Evolutionary conservation across 1,140 invertebrate species (phyloP).

Genomic region (Centruroides vittatus): DNA sequence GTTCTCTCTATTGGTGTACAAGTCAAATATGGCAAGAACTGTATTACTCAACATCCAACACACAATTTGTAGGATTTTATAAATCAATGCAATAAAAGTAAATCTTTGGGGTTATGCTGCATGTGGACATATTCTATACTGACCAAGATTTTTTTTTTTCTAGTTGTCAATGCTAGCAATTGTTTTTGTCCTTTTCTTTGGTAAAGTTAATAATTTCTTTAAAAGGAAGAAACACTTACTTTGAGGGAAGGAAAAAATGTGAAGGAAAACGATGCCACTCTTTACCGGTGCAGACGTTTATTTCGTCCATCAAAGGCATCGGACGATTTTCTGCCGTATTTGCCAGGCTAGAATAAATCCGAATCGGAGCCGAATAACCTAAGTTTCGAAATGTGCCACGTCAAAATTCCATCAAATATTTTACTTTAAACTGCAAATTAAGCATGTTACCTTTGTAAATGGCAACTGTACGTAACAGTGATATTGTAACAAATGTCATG

Average conservation of each 20-base stretch:
- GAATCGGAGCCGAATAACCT: slow-evolving; percentile 82
- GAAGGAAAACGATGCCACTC: slow-evolving; percentile 96
- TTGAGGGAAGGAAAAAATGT: slow-evolving; percentile 83
- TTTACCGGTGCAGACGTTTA: slow-evolving; percentile 88
- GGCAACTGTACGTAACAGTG: slow-evolving; percentile 33
- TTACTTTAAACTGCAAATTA: neutral
- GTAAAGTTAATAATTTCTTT: too few relatives aligned
- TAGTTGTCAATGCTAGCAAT: too few relatives aligned
- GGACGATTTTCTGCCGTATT: slow-evolving; percentile 37
- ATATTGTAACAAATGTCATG: slow-evolving; percentile 40
- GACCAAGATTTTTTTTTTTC: too few relatives aligned
- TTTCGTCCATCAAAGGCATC: slow-evolving; percentile 33
- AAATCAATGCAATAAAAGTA: too few relatives aligned
- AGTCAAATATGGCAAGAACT: too few relatives aligned
- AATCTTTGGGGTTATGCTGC: too few relatives aligned
- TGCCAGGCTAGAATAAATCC: slow-evolving; percentile 67
- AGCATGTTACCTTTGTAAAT: slow-evolving; percentile 32
- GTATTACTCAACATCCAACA: too few relatives aligned
- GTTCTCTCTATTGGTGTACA: too few relatives aligned
- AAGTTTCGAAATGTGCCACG: slow-evolving; percentile 2
- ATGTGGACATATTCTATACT: too few relatives aligned
- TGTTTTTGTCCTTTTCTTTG: too few relatives aligned
- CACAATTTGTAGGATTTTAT: too few relatives aligned
- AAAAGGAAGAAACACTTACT: slow-evolving; percentile 24
- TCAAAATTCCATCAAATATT: too few relatives aligned